Percentiles rank a stretch among this genome's conserved stretches.
Conservation (phyloP, 2,113 vertebrate species). For the Elephas maximus region DNA sequence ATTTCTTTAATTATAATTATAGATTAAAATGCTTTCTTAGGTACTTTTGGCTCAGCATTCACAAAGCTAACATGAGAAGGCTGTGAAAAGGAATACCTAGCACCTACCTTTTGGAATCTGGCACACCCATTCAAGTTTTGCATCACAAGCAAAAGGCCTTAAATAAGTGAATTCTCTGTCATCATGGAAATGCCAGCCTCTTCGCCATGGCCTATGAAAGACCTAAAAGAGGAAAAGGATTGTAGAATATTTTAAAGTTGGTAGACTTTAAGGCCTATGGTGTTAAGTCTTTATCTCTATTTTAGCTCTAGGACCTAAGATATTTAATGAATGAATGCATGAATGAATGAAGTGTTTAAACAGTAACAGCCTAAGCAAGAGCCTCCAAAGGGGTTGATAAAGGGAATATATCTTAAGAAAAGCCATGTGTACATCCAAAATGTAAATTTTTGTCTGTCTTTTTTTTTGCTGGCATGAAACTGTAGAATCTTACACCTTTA, state of each 20-base stretch:
- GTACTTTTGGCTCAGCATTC: not conserved
- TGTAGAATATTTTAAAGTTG: conserved; percentile 45
- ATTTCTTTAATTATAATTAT: conserved; percentile 25
- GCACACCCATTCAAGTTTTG: conserved; percentile 96
- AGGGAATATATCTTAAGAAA: conserved; percentile 6
- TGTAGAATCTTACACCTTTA: not conserved
- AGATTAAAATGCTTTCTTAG: not conserved
- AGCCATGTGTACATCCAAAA: conserved; percentile 8
- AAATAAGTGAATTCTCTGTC: conserved; percentile 88
- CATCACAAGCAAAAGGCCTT: conserved; percentile 95
- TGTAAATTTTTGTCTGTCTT: not conserved
- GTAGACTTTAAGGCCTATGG: not conserved
- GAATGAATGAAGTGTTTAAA: conserved; percentile 15
- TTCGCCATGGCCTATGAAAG: conserved; percentile 73
- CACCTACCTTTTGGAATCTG: conserved; percentile 95
- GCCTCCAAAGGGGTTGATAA: not conserved
- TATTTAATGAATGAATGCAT: conserved; percentile 4
- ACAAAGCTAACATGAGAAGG: not conserved
- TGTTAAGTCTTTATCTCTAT: not conserved
- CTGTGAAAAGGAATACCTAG: not conserved
- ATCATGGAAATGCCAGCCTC: conserved; percentile 82
- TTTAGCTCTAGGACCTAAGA: not conserved
- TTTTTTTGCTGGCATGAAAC: conserved; percentile 12
- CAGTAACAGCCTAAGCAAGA: not conserved
- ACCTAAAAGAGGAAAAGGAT: conserved; percentile 80